Conservation (phyloP, 2,797 vertebrate species). For the Gobio occitaniae region DNA sequence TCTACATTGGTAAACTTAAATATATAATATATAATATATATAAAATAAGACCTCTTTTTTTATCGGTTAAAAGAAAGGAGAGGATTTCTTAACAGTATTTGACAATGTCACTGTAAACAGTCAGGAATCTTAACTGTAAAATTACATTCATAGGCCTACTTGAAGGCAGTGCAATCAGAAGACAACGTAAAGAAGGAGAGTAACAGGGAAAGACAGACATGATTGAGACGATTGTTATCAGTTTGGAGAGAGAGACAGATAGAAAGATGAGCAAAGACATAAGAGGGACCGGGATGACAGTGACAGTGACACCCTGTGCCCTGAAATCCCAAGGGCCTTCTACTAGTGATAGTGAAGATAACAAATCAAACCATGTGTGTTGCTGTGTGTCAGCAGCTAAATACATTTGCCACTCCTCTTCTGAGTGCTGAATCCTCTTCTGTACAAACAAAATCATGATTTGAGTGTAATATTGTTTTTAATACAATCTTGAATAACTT, state of each 20-base stretch:
- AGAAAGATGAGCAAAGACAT: not conserved
- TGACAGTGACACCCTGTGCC: not conserved
- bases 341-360: not conserved
- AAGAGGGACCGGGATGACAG: not conserved
- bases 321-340: constrained; percentile 3
- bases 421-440: not conserved
- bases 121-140: not conserved
- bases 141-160: not conserved
- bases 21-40: not conserved
- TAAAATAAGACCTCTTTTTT: not conserved
- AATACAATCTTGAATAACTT: not conserved
- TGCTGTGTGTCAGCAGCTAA: not conserved
- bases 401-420: not conserved
- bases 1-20: not conserved
- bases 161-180: constrained; percentile 8
- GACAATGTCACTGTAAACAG: not conserved
- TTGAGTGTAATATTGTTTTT: not conserved
- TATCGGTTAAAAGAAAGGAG: not conserved
- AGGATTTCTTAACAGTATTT: not conserved
- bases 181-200: constrained; percentile 19
- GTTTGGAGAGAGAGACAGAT: not conserved
- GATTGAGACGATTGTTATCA: constrained; percentile 19
- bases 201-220: not conserved
- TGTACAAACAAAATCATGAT: not conserved
- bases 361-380: not conserved